These are phyloP conservation scores for Apeltes quadracus DNA, from an alignment of 2,113 vertebrate genomes.

Conservation along the genomic window DNA sequence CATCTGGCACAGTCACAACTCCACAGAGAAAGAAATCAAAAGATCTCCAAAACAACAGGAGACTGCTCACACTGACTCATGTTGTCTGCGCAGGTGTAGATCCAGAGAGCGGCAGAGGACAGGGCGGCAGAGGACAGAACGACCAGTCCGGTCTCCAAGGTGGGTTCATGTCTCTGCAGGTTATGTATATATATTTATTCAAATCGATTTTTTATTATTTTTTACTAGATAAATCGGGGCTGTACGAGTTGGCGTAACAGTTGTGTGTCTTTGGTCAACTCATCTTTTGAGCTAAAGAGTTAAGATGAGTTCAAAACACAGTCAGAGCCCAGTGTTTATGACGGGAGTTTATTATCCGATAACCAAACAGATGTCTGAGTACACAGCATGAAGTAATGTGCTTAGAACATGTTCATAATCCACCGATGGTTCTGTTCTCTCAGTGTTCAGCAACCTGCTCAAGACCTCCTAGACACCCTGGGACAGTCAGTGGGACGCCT, in stretches of 20 bases:
- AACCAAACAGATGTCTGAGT: too few relatives aligned
- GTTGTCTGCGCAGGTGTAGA: not conserved
- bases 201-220: too few relatives aligned
- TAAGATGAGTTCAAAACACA: too few relatives aligned
- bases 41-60: too few relatives aligned
- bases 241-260: too few relatives aligned
- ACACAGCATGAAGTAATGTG: too few relatives aligned
- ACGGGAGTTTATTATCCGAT: too few relatives aligned
- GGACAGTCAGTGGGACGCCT: not conserved
- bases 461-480: slow-evolving; percentile 50
- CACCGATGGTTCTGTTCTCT: not conserved
- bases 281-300: too few relatives aligned
- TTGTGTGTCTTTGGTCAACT: too few relatives aligned
- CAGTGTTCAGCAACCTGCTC: slow-evolving; percentile 78
- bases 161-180: not conserved
- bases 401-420: not conserved
- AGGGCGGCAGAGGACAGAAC: not conserved
- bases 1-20: not conserved
- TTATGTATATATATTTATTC: too few relatives aligned
- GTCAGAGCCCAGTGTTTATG: too few relatives aligned
- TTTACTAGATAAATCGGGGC: too few relatives aligned
- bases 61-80: not conserved
- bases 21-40: not conserved
- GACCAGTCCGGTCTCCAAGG: not conserved
- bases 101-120: slow-evolving; percentile 6